Percentiles rank a stretch among this genome's conserved stretches.
Evolutionary conservation across 2,113 vertebrate genomes (phyloP).

Genomic region (Turnix velox): DNA sequence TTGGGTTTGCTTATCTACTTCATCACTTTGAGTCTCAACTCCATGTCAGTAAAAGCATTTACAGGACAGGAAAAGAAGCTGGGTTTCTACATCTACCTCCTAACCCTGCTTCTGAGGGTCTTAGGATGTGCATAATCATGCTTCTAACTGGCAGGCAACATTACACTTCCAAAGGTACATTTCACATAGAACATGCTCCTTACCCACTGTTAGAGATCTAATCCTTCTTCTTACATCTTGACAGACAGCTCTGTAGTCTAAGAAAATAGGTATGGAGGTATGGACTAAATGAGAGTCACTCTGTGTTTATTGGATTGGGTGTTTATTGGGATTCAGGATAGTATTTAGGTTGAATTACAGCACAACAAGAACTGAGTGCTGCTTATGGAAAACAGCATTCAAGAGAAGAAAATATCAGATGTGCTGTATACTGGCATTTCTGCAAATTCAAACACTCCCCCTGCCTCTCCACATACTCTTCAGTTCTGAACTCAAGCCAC

Average conservation of each 20-base stretch:
- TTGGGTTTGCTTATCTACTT: not conserved
- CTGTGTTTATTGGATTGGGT: fast-evolving
- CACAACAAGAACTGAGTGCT: not conserved
- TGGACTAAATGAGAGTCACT: not conserved
- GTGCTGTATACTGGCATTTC: too few species aligned
- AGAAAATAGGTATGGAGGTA: not conserved
- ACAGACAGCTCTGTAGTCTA: fast-evolving
- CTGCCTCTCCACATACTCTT: not conserved
- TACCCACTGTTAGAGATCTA: not conserved
- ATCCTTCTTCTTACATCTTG: not conserved
- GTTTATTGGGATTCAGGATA: not conserved
- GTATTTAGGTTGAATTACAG: not conserved
- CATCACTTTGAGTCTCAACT: not conserved
- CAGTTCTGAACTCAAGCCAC: not conserved
- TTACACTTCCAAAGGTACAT: not conserved
- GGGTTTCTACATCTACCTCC: not conserved
- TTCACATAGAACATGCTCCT: not conserved
- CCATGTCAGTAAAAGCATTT: not conserved
- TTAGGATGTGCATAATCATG: not conserved
- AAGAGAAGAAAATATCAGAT: not conserved
- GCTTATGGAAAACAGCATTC: not conserved
- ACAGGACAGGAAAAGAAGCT: not conserved
- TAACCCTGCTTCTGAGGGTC: not conserved
- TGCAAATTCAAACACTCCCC: not conserved
- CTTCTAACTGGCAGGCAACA: not conserved